phyloP scores from a whole-genome alignment of 2,113 vertebrate species.

The Phalacrocorax pelagicus region DNA sequence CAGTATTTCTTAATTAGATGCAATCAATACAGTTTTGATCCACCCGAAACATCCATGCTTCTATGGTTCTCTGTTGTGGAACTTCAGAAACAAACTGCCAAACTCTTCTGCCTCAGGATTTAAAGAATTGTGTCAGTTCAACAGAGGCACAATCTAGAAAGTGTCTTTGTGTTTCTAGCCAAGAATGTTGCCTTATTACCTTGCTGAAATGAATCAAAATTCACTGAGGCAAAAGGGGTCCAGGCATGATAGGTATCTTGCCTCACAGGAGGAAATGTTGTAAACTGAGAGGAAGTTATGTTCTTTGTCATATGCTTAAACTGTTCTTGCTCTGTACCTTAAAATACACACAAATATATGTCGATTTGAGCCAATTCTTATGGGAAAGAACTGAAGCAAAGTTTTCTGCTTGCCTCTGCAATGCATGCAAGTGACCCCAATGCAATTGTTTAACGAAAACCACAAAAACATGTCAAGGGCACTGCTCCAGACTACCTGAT shows the following conservation, averaged over 20 bases:
- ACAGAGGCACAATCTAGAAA: neutral
- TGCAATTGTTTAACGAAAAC: neutral
- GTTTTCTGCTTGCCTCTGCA: neutral
- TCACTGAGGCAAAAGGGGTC: neutral
- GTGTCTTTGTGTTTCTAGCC: neutral
- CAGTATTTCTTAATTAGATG: neutral
- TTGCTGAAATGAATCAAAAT: neutral
- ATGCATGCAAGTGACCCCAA: neutral
- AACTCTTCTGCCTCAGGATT: neutral
- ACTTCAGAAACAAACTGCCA: neutral
- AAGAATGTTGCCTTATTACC: neutral
- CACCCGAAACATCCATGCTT: neutral
- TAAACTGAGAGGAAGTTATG: neutral
- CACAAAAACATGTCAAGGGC: neutral
- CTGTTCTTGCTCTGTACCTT: neutral
- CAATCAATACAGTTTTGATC: neutral
- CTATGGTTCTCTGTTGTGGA: neutral
- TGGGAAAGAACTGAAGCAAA: neutral
- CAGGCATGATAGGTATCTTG: neutral
- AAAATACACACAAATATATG: neutral
- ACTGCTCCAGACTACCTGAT: neutral
- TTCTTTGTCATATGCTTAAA: neutral
- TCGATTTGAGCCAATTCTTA: neutral
- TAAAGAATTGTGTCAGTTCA: neutral
- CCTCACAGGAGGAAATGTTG: neutral